These are phyloP conservation scores for Ceryle rudis DNA, from an alignment of 2,797 vertebrate species.

Conservation along the genomic window DNA sequence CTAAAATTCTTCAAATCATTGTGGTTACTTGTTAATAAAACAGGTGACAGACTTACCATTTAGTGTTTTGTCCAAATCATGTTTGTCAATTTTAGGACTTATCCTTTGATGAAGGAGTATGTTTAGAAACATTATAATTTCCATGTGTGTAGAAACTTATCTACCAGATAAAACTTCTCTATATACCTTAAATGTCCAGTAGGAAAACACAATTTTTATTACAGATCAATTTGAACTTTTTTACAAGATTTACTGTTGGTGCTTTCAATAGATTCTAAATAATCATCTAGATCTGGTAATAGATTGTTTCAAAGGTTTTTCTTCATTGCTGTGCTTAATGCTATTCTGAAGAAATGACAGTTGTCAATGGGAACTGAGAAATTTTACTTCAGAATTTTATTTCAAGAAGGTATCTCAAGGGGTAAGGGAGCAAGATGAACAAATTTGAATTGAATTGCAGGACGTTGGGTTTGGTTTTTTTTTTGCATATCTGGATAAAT, in stretches of 20 bases:
- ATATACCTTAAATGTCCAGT: background rate
- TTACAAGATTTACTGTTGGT: background rate
- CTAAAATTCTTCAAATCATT: background rate
- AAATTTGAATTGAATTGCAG: background rate
- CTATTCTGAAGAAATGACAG: background rate
- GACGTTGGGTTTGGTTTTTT: background rate
- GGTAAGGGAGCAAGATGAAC: background rate
- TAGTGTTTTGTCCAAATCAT: background rate
- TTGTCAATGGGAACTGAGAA: background rate
- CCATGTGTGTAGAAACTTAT: background rate
- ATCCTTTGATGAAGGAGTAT: background rate
- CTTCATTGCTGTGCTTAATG: background rate
- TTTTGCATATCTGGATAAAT: background rate
- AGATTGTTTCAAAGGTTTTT: background rate
- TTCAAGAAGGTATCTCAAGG: background rate
- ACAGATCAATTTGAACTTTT: background rate
- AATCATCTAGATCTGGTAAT: background rate
- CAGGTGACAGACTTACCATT: rapidly evolving
- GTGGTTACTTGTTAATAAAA: background rate
- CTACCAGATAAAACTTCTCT: background rate
- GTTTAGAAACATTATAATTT: background rate
- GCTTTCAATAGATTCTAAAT: background rate
- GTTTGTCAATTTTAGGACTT: background rate
- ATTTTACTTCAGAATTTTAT: background rate
- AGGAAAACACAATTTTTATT: background rate